phyloP scores from a whole-genome alignment of 2,888 invertebrate genomes.

The Pachliopta kotzebuea region DNA sequence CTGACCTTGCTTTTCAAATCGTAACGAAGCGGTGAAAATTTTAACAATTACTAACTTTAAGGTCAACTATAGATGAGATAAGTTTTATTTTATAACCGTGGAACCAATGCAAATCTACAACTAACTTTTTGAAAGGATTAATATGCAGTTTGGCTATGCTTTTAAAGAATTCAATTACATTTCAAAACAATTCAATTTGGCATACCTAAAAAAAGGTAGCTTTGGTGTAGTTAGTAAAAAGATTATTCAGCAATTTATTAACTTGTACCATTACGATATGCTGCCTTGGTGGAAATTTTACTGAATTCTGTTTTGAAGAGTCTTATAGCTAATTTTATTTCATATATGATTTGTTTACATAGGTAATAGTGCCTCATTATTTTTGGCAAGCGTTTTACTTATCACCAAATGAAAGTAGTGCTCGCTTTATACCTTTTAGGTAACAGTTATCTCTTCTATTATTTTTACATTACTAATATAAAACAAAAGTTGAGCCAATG shows the following conservation, averaged over 20 bases:
- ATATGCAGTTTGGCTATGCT: background rate
- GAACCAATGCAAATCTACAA: background rate
- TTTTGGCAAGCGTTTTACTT: background rate
- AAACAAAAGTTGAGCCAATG: too few species aligned
- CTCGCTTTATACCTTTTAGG: too few species aligned
- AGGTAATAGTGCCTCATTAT: background rate
- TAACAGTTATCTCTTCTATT: background rate
- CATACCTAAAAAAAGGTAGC: background rate
- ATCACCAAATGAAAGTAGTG: background rate
- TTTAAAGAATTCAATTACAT: too few species aligned
- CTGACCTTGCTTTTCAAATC: constrained; percentile 2
- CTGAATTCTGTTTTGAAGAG: too few species aligned
- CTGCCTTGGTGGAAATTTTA: too few species aligned
- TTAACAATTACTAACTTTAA: background rate
- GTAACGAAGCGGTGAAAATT: background rate
- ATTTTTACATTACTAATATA: too few species aligned
- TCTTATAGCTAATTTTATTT: background rate
- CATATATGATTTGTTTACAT: background rate
- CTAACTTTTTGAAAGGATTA: background rate
- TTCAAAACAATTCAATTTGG: background rate
- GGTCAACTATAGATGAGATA: background rate
- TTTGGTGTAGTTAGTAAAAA: too few species aligned
- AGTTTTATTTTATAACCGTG: background rate
- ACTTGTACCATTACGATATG: too few species aligned
- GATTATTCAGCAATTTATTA: too few species aligned